phyloP scores from a whole-genome alignment of 2,113 vertebrate genomes.

The Rhegmatorhina hoffmannsi region DNA sequence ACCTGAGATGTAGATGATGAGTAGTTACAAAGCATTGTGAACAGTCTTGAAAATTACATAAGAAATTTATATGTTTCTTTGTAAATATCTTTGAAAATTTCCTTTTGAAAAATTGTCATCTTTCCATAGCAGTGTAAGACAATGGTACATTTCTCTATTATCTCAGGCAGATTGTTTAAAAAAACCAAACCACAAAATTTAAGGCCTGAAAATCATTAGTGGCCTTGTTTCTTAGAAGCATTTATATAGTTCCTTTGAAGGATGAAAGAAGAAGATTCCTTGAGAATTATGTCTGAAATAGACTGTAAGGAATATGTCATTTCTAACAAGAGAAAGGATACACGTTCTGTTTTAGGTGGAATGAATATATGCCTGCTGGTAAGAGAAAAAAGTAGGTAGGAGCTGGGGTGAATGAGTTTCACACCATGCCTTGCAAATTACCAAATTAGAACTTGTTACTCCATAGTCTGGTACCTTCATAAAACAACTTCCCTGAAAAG shows the following conservation, averaged over 20 bases:
- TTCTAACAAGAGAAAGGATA: background rate
- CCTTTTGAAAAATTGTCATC: background rate
- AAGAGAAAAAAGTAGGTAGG: background rate
- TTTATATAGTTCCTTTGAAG: background rate
- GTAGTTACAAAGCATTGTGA: background rate
- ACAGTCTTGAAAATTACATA: background rate
- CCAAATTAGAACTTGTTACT: background rate
- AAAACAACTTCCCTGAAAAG: background rate
- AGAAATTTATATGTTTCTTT: background rate
- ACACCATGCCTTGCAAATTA: background rate
- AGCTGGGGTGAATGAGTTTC: background rate
- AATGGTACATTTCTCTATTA: background rate
- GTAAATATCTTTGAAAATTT: background rate
- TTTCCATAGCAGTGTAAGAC: background rate
- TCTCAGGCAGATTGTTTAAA: background rate
- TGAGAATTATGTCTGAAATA: background rate
- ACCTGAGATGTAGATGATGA: background rate
- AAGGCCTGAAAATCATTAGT: background rate
- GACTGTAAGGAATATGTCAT: background rate
- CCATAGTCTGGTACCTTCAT: background rate
- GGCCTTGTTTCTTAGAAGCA: background rate
- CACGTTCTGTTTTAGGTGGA: background rate
- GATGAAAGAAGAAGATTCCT: background rate
- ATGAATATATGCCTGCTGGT: background rate
- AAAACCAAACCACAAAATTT: background rate